Percentiles rank a stretch among this genome's conserved stretches.
Conservation (phyloP, 2,888 invertebrate genomes). For the Mellilla xanthometata region DNA sequence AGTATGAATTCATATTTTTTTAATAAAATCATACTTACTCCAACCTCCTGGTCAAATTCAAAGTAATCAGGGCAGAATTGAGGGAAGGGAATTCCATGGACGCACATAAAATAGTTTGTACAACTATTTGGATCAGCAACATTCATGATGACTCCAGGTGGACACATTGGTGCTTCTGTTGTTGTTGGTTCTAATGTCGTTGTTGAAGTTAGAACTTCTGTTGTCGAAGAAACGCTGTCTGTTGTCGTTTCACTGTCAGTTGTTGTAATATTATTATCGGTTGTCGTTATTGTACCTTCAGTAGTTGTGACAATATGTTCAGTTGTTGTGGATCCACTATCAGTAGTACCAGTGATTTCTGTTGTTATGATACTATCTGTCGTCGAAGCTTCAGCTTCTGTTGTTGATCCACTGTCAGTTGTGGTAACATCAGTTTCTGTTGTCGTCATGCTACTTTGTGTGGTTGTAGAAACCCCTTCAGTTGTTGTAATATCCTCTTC, state of each 20-base stretch:
- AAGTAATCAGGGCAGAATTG: constrained; percentile 14
- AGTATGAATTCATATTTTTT: too few species aligned
- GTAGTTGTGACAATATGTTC: neutral
- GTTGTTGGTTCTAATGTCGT: neutral
- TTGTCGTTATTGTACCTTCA: neutral
- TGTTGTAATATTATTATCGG: neutral
- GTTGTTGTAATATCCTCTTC: neutral
- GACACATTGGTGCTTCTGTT: constrained; percentile 13
- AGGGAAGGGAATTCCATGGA: constrained; percentile 12
- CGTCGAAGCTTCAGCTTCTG: neutral
- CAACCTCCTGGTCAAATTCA: constrained; percentile 2
- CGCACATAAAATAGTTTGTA: constrained; percentile 21
- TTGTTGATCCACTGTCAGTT: neutral
- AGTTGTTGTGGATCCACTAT: neutral
- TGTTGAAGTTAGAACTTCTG: neutral
- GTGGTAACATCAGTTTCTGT: neutral
- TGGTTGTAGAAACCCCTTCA: neutral
- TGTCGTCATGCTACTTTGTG: neutral
- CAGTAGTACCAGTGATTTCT: neutral
- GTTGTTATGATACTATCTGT: neutral
- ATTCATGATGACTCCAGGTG: constrained; percentile 9
- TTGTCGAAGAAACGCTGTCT: neutral
- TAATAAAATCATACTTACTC: too few species aligned
- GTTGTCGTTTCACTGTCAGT: neutral
- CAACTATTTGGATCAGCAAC: constrained; percentile 20